A percentile compares a stretch with the other conserved stretches of the same genome.
phyloP scores from a whole-genome alignment of 2,113 vertebrate species.

The Fregata magnificens region DNA sequence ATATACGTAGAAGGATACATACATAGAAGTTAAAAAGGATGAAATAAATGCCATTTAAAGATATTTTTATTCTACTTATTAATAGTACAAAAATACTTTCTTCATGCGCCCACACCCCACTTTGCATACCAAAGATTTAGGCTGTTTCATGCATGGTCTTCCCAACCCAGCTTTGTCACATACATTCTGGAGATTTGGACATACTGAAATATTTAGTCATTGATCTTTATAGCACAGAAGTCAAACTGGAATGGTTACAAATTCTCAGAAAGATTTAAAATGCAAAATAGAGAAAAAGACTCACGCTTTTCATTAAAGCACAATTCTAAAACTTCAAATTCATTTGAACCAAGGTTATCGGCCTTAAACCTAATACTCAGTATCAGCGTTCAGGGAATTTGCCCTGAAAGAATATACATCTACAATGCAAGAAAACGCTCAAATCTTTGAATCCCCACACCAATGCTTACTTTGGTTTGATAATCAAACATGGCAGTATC shows the following conservation, averaged over 20 bases:
- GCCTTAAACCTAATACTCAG: neutral
- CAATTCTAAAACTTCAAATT: neutral
- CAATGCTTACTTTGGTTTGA: neutral
- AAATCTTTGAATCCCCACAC: neutral
- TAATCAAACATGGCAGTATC: neutral
- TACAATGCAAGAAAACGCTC: neutral
- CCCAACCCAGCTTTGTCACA: neutral
- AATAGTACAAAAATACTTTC: neutral
- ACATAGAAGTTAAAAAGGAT: neutral
- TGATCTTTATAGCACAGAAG: neutral
- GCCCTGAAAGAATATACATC: neutral
- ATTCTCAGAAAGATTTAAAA: neutral
- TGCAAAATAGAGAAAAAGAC: neutral
- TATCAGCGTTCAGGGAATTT: neutral
- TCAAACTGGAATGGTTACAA: neutral
- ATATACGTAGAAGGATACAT: neutral
- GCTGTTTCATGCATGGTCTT: neutral
- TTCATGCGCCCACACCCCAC: too few species aligned
- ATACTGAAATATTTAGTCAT: neutral
- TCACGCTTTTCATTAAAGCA: neutral
- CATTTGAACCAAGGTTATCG: neutral
- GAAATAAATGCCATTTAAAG: neutral
- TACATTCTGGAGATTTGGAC: neutral
- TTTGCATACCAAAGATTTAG: neutral
- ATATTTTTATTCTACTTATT: neutral